Percentiles rank a stretch among this genome's conserved stretches.
Conservation (phyloP, 2,888 invertebrate species). For the Acrobasis consociella region DNA sequence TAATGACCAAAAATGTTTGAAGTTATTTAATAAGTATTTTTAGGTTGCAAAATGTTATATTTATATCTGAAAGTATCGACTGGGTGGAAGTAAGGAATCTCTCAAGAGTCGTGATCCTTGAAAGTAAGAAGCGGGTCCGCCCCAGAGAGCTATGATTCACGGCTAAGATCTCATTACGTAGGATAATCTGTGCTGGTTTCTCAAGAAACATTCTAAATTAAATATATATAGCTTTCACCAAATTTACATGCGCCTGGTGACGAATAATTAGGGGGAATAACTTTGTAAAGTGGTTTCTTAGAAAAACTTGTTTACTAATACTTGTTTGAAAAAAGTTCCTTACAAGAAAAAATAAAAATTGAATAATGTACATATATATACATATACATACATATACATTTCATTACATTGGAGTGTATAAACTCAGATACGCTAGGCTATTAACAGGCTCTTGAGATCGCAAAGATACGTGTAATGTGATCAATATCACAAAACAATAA, state of each 20-base stretch:
- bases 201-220: slow-evolving; percentile 38
- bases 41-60: neutral
- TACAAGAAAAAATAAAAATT: too few species aligned
- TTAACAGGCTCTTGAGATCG: too few species aligned
- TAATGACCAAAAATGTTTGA: too few species aligned
- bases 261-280: neutral
- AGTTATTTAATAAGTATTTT: too few species aligned
- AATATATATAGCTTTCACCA: slow-evolving; percentile 4
- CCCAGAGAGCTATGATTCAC: slow-evolving; percentile 71
- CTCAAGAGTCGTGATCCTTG: slow-evolving; percentile 66
- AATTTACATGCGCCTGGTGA: slow-evolving; percentile 2
- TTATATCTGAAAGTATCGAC: slow-evolving; percentile 53
- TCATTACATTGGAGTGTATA: too few species aligned
- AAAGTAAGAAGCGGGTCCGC: slow-evolving; percentile 60
- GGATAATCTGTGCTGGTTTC: slow-evolving; percentile 63
- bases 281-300: neutral
- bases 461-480: too few species aligned
- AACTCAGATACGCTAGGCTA: too few species aligned
- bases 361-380: too few species aligned
- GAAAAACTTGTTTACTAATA: too few species aligned
- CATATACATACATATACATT: too few species aligned
- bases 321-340: too few species aligned
- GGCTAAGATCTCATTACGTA: slow-evolving; percentile 64
- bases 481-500: too few species aligned
- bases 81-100: slow-evolving; percentile 54